A percentile compares a stretch with the other conserved stretches of the same genome.
These are phyloP conservation scores for Tipula unca DNA, from an alignment of 2,888 invertebrate species.

Conservation along the genomic window DNA sequence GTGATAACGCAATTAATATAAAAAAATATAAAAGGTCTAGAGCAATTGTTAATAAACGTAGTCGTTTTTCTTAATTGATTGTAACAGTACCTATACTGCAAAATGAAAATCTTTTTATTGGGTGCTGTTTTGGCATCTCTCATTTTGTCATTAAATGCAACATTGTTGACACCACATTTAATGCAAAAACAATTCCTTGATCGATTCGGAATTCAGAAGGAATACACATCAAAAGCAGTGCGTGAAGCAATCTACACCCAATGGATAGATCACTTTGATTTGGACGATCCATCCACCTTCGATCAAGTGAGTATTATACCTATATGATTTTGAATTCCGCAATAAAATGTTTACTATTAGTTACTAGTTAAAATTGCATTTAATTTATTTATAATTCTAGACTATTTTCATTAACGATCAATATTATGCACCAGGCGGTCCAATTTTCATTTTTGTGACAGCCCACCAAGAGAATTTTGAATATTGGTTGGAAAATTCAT, in stretches of 20 bases:
- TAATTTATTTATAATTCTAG: background rate
- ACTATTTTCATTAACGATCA: background rate
- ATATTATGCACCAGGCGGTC: background rate
- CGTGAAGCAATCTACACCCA: background rate
- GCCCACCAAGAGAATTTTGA: background rate
- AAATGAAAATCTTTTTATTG: background rate
- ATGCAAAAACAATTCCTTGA: background rate
- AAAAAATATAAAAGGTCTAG: background rate
- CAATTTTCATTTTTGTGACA: background rate
- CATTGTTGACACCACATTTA: background rate
- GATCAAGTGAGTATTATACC: background rate
- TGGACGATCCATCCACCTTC: background rate
- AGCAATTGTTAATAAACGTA: background rate
- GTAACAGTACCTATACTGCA: background rate
- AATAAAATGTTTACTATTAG: background rate
- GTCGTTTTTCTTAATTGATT: background rate
- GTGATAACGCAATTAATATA: background rate
- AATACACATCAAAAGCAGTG: background rate
- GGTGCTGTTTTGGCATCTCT: background rate
- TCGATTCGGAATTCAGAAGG: background rate
- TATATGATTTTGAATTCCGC: too few relatives aligned
- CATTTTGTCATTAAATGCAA: background rate
- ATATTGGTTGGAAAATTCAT: slow-evolving; percentile 17
- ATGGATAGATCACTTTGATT: background rate
- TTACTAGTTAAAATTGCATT: background rate